Base-by-base conservation (phyloP, 1,140 invertebrate species). In the Drosophila novamexicana region DNA sequence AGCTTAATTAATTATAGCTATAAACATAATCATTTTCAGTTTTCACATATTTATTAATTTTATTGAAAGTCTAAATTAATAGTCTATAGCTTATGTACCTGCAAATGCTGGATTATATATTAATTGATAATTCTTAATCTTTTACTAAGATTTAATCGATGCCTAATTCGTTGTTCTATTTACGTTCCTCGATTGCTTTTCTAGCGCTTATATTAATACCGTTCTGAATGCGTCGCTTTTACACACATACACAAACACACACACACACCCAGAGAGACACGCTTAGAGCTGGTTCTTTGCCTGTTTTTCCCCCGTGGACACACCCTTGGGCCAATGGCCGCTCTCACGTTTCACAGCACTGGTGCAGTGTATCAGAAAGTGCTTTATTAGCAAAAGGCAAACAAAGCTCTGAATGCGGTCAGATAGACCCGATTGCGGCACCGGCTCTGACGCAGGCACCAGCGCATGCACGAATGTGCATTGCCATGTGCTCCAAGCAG, bases 261-360 rank as follows among this genome's bases (percentile, higher is more conserved):
- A 42, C 1, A 40, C n/a, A 22, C n/a, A 22, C 22, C 22, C 4
- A 29, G 22, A 29, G 22, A 29, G 5, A 29, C 10, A 18, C 16
- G 47, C 32, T 10, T 6, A 47, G 36, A 36, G n/a, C 61, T 52
- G 62, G 22, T 14, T 14, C 12, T 29, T 29, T n/a, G 7, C 12
- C 8, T 32, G 8, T 10, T 18, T 1, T 22, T 12, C 8, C n/a
- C 16, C 8, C 39, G 9, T 5, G 40, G n/a, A 10, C 42, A 34
- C 14, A 50, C 71, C 49, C 71, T 69, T 74, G 57, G 40, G 52
- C 57, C 57, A 53, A 45, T 54, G 64, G 0, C 36, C 64, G 57
- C 56, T 63, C 78, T 85, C 82, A 88, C 82, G 82, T 85, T 86
- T 78, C 79, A 32, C 10, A 75, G 79, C 82, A 85, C 79, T 81